Evolutionary conservation across 1,140 invertebrate species (phyloP), one percentile per base, ranked within the genome.

Genomic region (Procambarus clarkii): DNA sequence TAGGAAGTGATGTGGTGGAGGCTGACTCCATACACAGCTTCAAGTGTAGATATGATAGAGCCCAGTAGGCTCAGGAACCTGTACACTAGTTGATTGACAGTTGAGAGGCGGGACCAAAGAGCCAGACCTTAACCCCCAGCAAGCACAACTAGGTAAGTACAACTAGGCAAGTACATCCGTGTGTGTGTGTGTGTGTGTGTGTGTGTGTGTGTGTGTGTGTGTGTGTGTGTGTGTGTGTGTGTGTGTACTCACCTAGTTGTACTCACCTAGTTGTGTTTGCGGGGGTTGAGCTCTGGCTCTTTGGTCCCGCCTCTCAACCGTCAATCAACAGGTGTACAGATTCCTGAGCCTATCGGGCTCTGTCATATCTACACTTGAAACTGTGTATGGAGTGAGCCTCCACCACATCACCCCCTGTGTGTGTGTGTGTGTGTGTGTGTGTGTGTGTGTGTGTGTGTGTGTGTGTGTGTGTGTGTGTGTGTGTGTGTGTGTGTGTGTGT

Each of bases 131-230:
- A 3, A 64, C 60, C 13, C 9, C 13, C 15, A n/a, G 50, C 50
- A 54, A 54, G 5, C 50, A 54, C 50, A 54, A 54, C 1, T 54
- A 54, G 50, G 50, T 1, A 54, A 54, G 5, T 1, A 54, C 50
- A 54, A 54, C 1, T 54, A 54, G 50, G 50, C 1, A 1, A 54
- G 50, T 54, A 54, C 58, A 44, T 60, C 3, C 0, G 21, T 34
- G 18, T 83, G 58, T 34, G 54, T 69, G 24, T 44, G 24, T 69
- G 58, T 44, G 24, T 69, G 58, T 34, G 54, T 83, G 81, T 34
- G 81, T 69, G 24, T 83, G 81, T 82, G 80, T 58, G 48, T 82
- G 80, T 82, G 80, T 58, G 80, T 64, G 34, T 34, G 34, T 34
- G 34, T 34, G 34, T 34, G 34, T 34, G 34, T 34, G 21, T 34